phyloP scores from a whole-genome alignment of 2,113 vertebrate species.

The Calonectris borealis region DNA sequence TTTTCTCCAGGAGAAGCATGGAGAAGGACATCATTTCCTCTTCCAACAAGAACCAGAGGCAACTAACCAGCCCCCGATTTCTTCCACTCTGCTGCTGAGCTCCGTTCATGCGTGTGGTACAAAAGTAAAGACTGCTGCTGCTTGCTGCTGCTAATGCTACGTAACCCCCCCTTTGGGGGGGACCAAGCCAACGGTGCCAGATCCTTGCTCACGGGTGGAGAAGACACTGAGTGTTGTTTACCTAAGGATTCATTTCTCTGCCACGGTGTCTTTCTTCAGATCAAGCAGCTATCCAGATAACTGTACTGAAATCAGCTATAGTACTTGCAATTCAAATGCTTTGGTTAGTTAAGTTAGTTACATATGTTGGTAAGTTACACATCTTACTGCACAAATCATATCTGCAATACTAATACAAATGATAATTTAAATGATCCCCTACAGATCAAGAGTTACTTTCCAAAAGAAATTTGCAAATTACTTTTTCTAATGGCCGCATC shows the following conservation, averaged over 20 bases:
- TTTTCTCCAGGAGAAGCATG: neutral
- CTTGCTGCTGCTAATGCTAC: neutral
- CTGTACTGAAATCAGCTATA: neutral
- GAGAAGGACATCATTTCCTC: neutral
- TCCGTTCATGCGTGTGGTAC: fast-evolving
- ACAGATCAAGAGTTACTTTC: neutral
- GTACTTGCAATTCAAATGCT: neutral
- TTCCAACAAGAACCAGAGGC: neutral
- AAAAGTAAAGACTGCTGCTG: neutral
- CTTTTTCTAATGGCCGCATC: neutral
- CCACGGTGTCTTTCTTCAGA: neutral
- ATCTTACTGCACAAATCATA: neutral
- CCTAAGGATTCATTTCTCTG: neutral
- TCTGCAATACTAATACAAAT: neutral
- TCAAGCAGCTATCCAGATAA: neutral
- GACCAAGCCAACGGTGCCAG: neutral
- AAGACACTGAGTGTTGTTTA: fast-evolving
- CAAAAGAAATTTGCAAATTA: neutral
- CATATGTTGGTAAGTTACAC: neutral
- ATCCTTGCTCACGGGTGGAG: neutral
- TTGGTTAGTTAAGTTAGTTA: neutral
- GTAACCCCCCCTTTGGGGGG: fast-evolving
- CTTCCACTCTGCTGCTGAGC: neutral
- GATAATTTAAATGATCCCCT: neutral
- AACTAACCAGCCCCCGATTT: neutral